Base-by-base conservation (phyloP, 2,888 invertebrate species). In the Hypomecis punctinalis region DNA sequence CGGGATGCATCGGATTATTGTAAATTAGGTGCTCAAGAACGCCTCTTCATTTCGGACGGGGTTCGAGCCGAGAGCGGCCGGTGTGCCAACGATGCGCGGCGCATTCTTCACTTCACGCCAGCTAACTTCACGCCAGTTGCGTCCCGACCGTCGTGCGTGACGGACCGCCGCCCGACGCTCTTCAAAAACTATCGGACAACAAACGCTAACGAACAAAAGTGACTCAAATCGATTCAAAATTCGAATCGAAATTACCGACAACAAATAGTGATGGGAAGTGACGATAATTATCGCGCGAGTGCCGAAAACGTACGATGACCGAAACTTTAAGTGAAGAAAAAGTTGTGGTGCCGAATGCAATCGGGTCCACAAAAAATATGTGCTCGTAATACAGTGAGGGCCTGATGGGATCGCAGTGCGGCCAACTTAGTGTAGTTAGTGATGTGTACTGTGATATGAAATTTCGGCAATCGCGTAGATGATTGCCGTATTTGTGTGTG, bases 401-500 rank as follows among this genome's bases (percentile, higher is more conserved):
- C 83, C 90, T 86, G 88, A 91, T 91, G 92, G 91, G 91, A 91
- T 90, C 89, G 89, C 88, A 88, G 89, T 91, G 90, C 81, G 86
- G 82, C 85, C 89, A 80, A 83, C 80, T 81, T 80, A 80, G 89
- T 88, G 88, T 91, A 91, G 90, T 80, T 91, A 92, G 92, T 90
- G 89, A 92, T 91, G 92, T 90, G 89, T 84, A 87, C 89, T 91
- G 92, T 93, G 92, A 92, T 91, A 91, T 86, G 85, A 89, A 86
- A 89, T 82, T 84, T 86, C 86, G 89, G 85, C 91, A 85, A 82
- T 90, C 87, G 82, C 81, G 86, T 91, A 91, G 89, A 93, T 93
- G 92, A 92, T 91, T 90, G 91, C 83, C 89, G 82, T 80, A 79
- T 78, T 78, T 81, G 79, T 77, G 85, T 90, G 93, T 93, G 93